These are phyloP conservation scores for Dendrocincla tyrannina DNA, from an alignment of 2,797 vertebrate species.

Conservation along the genomic window DNA sequence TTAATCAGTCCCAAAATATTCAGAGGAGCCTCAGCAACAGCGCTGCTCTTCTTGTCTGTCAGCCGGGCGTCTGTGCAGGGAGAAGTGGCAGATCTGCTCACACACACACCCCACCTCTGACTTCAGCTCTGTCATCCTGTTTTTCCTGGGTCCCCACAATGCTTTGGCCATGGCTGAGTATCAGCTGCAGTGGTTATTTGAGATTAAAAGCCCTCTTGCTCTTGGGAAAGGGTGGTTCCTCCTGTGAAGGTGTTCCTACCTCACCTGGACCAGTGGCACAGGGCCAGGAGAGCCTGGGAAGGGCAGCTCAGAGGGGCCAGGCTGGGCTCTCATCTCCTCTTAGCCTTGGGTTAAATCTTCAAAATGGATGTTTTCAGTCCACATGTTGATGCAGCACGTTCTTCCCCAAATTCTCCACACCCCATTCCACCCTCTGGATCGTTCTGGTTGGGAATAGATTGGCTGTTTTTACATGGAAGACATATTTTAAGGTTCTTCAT, in stretches of 20 bases:
- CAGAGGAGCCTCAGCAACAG: constrained; percentile 42
- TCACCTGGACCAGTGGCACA: neutral
- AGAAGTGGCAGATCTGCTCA: neutral
- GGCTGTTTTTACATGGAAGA: neutral
- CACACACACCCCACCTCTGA: neutral
- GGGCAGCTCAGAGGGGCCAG: neutral
- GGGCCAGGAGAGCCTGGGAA: neutral
- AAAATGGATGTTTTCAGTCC: neutral
- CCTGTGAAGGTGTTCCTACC: neutral
- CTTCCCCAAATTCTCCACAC: neutral
- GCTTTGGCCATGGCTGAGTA: neutral
- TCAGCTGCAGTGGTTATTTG: neutral
- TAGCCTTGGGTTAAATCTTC: neutral
- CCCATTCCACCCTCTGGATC: neutral
- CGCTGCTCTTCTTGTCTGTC: neutral
- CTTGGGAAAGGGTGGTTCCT: neutral
- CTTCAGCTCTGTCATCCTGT: neutral
- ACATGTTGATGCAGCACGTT: neutral
- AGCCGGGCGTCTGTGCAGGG: neutral
- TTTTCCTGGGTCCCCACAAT: neutral
- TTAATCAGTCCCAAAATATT: constrained; percentile 53
- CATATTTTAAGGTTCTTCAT: neutral
- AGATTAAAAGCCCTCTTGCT: neutral
- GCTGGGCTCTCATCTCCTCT: neutral
- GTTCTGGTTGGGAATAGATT: neutral